Evolutionary conservation across 1,140 invertebrate genomes (phyloP), one percentile per base, ranked within the genome.

Genomic region (Heliconius eleuchia): DNA sequence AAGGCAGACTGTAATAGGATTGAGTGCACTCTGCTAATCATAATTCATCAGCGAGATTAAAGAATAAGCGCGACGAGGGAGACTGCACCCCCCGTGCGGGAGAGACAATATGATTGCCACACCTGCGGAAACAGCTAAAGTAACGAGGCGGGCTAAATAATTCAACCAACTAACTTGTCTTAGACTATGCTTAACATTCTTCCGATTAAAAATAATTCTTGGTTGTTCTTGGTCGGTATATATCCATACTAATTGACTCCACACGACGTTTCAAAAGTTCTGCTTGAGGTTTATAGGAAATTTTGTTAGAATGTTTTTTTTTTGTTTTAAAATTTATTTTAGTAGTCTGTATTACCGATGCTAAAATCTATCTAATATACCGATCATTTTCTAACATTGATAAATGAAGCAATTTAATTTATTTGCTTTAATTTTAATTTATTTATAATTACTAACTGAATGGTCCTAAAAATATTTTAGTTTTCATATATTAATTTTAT

Each of bases 1-100:
- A 85, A 82, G 85, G 80, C 86, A 91, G 87, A 84, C 86, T 93
- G 60, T 66, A 92, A 91, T 92, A 91, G 89, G 85, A 91, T 92
- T 92, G 89, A 93, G 91, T 93, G 92, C 92, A 94, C 92, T 93
- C 87, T 82, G 91, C 91, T 93, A 93, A 93, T 93, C 91, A 93
- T 93, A 94, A 93, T 94, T 94, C 91, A 94, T 94, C 93, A 92
- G 91, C 88, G 86, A 93, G 92, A 94, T 94, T 93, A 93, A 94
- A 92, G 92, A 93, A 93, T 91, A 88, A 91, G 86, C 87, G 86
- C 84, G 84, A 86, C 84, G 83, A 85, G 88, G 87, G 86, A 80
- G 88, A 66, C 55, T 72, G 82, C 72, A 23, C 79, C 84, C 77
- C 81, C 80, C 79, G 85, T 87, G 87, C 84, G 89, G 87, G 86